Conservation (phyloP, 1,140 invertebrate genomes). For the Thaumatotibia leucotreta region DNA sequence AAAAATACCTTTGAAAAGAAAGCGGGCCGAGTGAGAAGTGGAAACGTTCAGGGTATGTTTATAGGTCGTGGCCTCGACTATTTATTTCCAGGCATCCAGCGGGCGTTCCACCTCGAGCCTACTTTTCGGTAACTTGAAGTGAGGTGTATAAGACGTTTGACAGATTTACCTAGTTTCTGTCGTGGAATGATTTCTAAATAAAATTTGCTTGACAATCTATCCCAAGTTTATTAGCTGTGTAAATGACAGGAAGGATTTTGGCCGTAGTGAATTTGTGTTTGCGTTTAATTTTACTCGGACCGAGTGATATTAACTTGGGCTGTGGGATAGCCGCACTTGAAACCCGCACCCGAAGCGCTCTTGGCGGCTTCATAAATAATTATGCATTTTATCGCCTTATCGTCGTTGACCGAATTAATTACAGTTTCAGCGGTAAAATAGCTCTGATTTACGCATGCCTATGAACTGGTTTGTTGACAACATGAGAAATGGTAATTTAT, state of each 20-base stretch:
- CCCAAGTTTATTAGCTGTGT: background rate
- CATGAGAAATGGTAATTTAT: background rate
- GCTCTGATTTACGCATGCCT: background rate
- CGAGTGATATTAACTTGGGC: slow-evolving; percentile 7
- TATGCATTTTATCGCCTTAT: slow-evolving; percentile 5
- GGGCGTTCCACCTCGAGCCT: background rate
- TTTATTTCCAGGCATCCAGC: slow-evolving; percentile 10
- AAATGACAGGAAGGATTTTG: background rate
- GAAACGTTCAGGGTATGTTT: slow-evolving; percentile 24
- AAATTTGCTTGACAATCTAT: background rate
- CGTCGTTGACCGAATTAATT: slow-evolving; percentile 7
- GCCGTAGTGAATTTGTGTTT: slow-evolving; percentile 3
- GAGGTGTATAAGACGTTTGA: background rate
- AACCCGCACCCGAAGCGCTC: background rate
- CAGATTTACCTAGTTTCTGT: background rate
- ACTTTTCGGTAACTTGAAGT: slow-evolving; percentile 2
- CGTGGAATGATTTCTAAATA: background rate
- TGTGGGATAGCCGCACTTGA: background rate
- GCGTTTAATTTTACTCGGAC: slow-evolving; percentile 1
- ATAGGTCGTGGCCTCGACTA: slow-evolving; percentile 28
- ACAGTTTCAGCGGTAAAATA: background rate
- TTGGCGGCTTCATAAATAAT: slow-evolving; percentile 9
- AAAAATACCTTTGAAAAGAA: slow-evolving; percentile 28
- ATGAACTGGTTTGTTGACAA: background rate
- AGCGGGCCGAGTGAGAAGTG: slow-evolving; percentile 22